Evolutionary conservation across 2,888 invertebrate genomes (phyloP).

Genomic region (Thymelicus acteon): DNA sequence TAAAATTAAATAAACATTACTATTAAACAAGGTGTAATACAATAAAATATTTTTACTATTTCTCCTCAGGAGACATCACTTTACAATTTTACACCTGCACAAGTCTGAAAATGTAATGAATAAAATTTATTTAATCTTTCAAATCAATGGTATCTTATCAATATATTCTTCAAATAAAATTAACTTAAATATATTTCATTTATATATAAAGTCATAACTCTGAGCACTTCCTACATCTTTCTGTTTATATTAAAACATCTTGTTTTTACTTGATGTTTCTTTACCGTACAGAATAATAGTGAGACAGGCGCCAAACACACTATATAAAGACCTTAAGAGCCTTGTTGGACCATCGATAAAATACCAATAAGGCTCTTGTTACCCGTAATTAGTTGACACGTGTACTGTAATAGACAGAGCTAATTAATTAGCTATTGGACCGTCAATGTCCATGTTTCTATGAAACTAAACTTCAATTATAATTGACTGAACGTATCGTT

Average conservation of each 20-base stretch:
- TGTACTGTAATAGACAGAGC: constrained; percentile 18
- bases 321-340: constrained; percentile 12
- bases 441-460: constrained; percentile 2
- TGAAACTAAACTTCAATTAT: neutral
- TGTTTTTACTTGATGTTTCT: constrained; percentile 1
- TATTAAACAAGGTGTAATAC: too few relatives aligned
- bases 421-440: constrained; percentile 26
- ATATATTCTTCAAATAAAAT: too few relatives aligned
- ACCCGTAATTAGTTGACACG: constrained; percentile 32
- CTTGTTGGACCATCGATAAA: constrained; percentile 28
- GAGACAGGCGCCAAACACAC: constrained; percentile 11
- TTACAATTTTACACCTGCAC: too few relatives aligned
- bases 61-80: too few relatives aligned
- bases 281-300: constrained; percentile 8
- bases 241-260: neutral
- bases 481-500: neutral
- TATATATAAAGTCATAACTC: too few relatives aligned
- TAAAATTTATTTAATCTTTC: too few relatives aligned
- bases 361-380: constrained; percentile 17
- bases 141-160: too few relatives aligned
- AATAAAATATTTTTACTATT: too few relatives aligned
- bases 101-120: too few relatives aligned
- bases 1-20: neutral
- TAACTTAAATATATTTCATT: too few relatives aligned
- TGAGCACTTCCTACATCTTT: neutral